Conservation (phyloP, 2,888 invertebrate genomes). For the Urechis unicinctus region DNA sequence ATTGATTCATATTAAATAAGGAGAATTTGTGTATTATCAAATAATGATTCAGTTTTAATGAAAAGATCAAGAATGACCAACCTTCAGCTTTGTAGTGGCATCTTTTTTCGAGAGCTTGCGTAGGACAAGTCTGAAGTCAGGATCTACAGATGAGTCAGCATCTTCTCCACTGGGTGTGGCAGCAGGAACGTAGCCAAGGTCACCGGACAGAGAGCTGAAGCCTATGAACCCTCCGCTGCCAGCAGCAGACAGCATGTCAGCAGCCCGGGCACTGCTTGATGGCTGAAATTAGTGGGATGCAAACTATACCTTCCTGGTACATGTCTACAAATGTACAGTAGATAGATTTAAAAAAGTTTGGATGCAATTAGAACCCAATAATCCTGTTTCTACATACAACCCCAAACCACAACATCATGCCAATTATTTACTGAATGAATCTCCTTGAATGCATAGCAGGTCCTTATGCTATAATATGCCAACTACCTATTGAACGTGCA, state of each 20-base stretch:
- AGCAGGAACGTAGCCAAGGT: conserved; percentile 58
- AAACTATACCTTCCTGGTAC: no score
- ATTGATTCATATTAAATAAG: neutral
- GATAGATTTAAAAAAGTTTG: no score
- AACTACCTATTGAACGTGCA: no score
- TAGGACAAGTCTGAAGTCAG: conserved; percentile 70
- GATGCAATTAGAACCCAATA: no score
- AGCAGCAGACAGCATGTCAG: conserved; percentile 62
- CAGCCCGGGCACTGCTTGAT: conserved; percentile 83
- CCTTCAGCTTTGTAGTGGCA: conserved; percentile 81
- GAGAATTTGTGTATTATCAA: no score
- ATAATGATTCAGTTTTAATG: neutral
- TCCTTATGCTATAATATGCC: no score
- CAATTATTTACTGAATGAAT: no score
- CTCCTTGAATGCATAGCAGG: no score
- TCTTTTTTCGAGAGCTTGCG: conserved; percentile 88
- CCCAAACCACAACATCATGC: no score
- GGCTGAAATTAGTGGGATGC: conserved; percentile 58
- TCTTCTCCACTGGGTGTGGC: conserved; percentile 53
- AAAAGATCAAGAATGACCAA: conserved; percentile 36
- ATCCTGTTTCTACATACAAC: no score
- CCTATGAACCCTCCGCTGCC: conserved; percentile 59
- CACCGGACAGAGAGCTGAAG: conserved; percentile 59
- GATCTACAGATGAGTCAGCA: conserved; percentile 62
- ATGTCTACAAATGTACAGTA: no score